These are phyloP conservation scores for Cheumatopsyche charites DNA, from an alignment of 1,140 invertebrate species.

Conservation along the genomic window DNA sequence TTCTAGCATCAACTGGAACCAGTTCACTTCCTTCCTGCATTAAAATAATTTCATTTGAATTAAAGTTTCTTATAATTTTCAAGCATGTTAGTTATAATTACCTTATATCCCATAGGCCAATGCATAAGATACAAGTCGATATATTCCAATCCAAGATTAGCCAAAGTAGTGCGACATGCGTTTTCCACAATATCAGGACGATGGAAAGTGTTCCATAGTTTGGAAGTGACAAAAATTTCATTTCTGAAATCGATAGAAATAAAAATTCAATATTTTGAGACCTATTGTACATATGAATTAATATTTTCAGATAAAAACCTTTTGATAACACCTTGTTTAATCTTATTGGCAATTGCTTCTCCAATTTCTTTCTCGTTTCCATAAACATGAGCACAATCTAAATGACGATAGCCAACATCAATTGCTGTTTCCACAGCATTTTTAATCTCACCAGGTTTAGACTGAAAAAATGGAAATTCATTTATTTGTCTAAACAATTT, in stretches of 20 bases:
- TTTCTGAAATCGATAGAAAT: slow-evolving; percentile 53
- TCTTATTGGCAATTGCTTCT: slow-evolving; percentile 67
- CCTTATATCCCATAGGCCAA: slow-evolving; percentile 76
- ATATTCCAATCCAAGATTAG: slow-evolving; percentile 70
- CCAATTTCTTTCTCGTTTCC: slow-evolving; percentile 80
- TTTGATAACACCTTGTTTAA: slow-evolving; percentile 70
- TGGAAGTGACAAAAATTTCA: slow-evolving; percentile 75
- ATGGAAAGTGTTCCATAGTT: slow-evolving; percentile 75
- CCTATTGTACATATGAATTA: too few relatives aligned
- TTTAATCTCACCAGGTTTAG: slow-evolving; percentile 72
- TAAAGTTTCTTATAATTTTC: slow-evolving; percentile 5
- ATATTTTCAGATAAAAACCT: too few relatives aligned
- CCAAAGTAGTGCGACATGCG: slow-evolving; percentile 65
- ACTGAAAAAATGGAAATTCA: slow-evolving; percentile 59
- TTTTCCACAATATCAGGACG: slow-evolving; percentile 62
- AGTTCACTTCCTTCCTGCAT: slow-evolving; percentile 63
- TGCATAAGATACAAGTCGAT: slow-evolving; percentile 82
- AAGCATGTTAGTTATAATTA: too few relatives aligned
- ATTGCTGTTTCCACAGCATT: slow-evolving; percentile 79
- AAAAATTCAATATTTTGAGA: too few relatives aligned
- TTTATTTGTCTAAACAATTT: not conserved
- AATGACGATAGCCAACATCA: slow-evolving; percentile 78
- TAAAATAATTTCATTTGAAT: slow-evolving; percentile 20
- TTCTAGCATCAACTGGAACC: slow-evolving; percentile 68
- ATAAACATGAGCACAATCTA: slow-evolving; percentile 84